phyloP scores from a whole-genome alignment of 2,888 invertebrate species.

The Vanessa cardui region DNA sequence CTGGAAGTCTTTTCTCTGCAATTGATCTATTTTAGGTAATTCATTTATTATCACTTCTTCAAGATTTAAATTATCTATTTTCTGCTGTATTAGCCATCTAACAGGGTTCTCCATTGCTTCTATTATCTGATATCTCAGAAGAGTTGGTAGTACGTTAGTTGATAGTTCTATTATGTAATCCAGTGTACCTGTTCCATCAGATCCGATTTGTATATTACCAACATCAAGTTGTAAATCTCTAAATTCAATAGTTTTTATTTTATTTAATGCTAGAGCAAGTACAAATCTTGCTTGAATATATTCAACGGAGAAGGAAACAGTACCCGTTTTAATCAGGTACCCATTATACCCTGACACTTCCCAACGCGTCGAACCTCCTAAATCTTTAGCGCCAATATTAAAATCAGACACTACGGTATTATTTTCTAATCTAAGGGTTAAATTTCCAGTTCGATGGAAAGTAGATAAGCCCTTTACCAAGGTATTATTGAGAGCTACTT shows the following conservation, averaged over 20 bases:
- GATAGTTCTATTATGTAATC: slow-evolving; percentile 92
- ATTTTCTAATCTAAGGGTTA: slow-evolving; percentile 87
- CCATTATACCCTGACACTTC: slow-evolving; percentile 87
- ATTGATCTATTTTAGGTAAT: slow-evolving; percentile 85
- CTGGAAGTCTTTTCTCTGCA: slow-evolving; percentile 75
- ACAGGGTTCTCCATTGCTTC: slow-evolving; percentile 91
- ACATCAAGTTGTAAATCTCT: slow-evolving; percentile 89
- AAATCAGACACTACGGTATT: slow-evolving; percentile 86
- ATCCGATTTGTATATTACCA: slow-evolving; percentile 92
- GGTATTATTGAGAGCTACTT: slow-evolving; percentile 87
- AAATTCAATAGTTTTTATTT: slow-evolving; percentile 86
- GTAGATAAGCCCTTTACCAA: slow-evolving; percentile 91
- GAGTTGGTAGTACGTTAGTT: slow-evolving; percentile 92
- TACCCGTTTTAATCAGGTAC: slow-evolving; percentile 86
- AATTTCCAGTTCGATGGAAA: slow-evolving; percentile 91
- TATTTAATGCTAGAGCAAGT: slow-evolving; percentile 90
- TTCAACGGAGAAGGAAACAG: slow-evolving; percentile 89
- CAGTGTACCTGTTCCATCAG: slow-evolving; percentile 91
- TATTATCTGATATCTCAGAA: slow-evolving; percentile 93
- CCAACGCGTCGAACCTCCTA: slow-evolving; percentile 91
- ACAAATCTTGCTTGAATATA: slow-evolving; percentile 87
- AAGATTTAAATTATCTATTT: slow-evolving; percentile 88
- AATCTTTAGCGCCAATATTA: slow-evolving; percentile 90
- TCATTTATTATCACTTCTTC: slow-evolving; percentile 88
- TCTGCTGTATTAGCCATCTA: slow-evolving; percentile 87